phyloP scores from a whole-genome alignment of 2,113 vertebrate genomes.

The Oryzias celebensis region DNA sequence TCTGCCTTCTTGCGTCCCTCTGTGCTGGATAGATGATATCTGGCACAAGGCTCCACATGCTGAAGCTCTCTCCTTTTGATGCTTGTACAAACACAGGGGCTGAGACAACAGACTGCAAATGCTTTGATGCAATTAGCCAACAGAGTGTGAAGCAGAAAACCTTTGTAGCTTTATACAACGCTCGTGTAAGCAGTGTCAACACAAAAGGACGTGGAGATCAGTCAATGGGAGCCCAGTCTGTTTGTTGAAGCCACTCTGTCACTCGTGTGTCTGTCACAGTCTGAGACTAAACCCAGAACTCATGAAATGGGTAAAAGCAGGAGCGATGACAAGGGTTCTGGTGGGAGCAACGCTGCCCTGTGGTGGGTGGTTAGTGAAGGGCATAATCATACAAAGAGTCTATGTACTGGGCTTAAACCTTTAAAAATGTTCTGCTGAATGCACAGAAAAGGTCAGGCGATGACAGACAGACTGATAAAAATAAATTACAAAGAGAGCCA shows the following conservation, averaged over 20 bases:
- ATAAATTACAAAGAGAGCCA: constrained; percentile 43
- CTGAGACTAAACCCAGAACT: constrained; percentile 32
- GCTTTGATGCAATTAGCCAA: constrained; percentile 75
- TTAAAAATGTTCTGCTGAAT: constrained; percentile 57
- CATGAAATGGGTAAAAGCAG: constrained; percentile 22
- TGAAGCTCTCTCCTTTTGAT: constrained; percentile 59
- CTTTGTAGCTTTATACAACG: constrained; percentile 68
- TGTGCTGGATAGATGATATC: constrained; percentile 50
- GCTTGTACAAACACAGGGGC: constrained; percentile 58
- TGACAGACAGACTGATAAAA: constrained; percentile 51
- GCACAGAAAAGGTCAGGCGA: constrained; percentile 59
- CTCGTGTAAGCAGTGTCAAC: constrained; percentile 51
- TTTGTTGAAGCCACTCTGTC: constrained; percentile 51
- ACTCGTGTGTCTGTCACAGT: constrained; percentile 45
- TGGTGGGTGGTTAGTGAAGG: constrained; percentile 46
- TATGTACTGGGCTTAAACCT: constrained; percentile 36
- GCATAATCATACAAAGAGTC: constrained; percentile 49
- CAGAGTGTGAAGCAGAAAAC: constrained; percentile 71
- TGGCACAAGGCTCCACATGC: constrained; percentile 48
- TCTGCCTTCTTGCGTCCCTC: constrained; percentile 35
- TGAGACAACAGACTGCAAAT: constrained; percentile 57
- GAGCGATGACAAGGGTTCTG: constrained; percentile 27
- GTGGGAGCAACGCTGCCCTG: constrained; percentile 29
- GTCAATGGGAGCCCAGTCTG: constrained; percentile 43
- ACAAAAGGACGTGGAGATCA: constrained; percentile 59